Base-by-base conservation (phyloP, 2,797 vertebrate species). In the Gymnodraco acuticeps region DNA sequence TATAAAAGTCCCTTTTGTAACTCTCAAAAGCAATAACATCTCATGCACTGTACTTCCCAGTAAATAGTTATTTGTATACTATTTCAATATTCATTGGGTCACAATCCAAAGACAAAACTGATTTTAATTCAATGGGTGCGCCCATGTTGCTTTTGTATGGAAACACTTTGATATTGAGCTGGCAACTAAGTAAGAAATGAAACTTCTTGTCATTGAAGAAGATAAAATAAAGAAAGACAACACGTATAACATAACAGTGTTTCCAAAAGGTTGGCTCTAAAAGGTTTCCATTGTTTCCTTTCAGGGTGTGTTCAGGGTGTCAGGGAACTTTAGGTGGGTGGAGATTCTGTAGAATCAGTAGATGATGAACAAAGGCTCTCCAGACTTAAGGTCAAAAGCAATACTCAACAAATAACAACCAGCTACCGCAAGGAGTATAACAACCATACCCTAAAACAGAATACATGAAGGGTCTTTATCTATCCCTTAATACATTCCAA, bases 361-460 rank as follows among this genome's bases (percentile, higher is more conserved):
- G 47, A 19, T 3, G 1, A 60, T 10, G 1, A 5, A 42, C 3
- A 71, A 70, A 43, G 3, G 10, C 12, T 64, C 3, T 59, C 16
- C 0, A 53, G 12, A 43, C 31, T 53, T 14, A 10, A 23, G 12
- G 10, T n/a, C n/a, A 0, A 10, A 38, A 77, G 12, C n/a, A 54
- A 59, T 12, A 33, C 14, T 6, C 62, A 54, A 56, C 12, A n/a
- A 53, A 53, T 12, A 67, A 33, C 20, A 41, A 47, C 4, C 13
- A 10, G 23, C 17, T 4, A n/a, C 4, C 11, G 8, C 6, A 3
- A 13, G 12, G 5, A 55, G 75, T 78, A 71, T 68, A 66, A 54
- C 16, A 16, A 62, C 78, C 84, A 78, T 82, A 50, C 82, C 27
- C 4, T 27, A 27, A 27, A 27, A 27, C 27, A 27, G 27, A 27